Evolutionary conservation across 1,140 invertebrate species (phyloP).

Genomic region (Drosophila novamexicana): DNA sequence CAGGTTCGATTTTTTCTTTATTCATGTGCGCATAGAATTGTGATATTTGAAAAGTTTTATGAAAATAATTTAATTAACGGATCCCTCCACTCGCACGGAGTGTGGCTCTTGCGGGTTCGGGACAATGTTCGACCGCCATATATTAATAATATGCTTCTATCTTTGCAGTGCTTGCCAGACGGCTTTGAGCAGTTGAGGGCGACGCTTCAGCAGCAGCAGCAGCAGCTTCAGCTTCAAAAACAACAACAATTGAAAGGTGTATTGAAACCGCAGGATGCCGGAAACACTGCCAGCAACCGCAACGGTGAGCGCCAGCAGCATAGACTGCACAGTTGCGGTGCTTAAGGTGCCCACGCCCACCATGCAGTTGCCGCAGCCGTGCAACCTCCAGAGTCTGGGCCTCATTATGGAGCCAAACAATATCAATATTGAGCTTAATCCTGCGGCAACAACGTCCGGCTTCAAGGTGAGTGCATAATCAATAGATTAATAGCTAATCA

Average conservation of each 20-base stretch:
- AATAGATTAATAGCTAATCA: not conserved
- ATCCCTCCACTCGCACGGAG: no score
- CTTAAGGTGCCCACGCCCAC: constrained; percentile 73
- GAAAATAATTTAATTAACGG: no score
- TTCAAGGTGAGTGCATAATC: constrained; percentile 59
- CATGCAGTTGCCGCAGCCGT: constrained; percentile 67
- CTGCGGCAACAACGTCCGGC: constrained; percentile 50
- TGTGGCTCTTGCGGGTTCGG: no score
- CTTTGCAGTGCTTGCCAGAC: constrained; percentile 21
- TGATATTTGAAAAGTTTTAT: no score
- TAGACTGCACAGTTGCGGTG: constrained; percentile 73
- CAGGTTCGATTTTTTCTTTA: no score
- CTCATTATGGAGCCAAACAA: constrained; percentile 77
- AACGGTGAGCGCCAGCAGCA: constrained; percentile 69
- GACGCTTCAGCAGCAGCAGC: constrained; percentile 2
- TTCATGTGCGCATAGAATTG: not conserved
- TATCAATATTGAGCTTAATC: constrained; percentile 70
- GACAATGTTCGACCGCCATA: not conserved
- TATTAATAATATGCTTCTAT: not conserved
- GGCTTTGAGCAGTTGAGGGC: constrained; percentile 7
- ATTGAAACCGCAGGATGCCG: constrained; percentile 52
- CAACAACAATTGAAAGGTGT: constrained; percentile 2
- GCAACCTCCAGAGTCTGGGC: constrained; percentile 67
- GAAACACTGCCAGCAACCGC: constrained; percentile 73
- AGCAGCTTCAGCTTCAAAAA: not conserved